Percentiles rank a stretch among this genome's conserved stretches.
phyloP scores from a whole-genome alignment of 2,888 invertebrate genomes.

The Corbicula japonica region DNA sequence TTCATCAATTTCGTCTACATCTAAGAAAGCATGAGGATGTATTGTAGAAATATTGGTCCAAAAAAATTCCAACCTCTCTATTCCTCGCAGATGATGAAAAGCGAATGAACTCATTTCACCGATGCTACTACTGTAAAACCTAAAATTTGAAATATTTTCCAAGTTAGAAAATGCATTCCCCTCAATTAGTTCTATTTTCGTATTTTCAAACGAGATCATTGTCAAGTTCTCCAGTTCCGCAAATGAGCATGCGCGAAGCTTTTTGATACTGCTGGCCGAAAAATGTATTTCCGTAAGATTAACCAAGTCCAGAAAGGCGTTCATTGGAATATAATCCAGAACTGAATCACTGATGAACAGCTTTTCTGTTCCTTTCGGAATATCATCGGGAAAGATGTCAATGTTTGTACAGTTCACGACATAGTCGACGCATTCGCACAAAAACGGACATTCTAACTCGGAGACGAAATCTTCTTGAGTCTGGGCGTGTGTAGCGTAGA shows the following conservation, averaged over 20 bases:
- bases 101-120: slow-evolving; percentile 45
- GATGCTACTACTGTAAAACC: slow-evolving; percentile 27
- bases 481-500: too few species aligned
- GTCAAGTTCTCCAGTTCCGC: slow-evolving; percentile 48
- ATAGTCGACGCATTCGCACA: slow-evolving; percentile 43
- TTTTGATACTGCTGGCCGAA: slow-evolving; percentile 15
- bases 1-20: slow-evolving; percentile 29
- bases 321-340: slow-evolving; percentile 38
- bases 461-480: too few species aligned
- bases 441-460: slow-evolving; percentile 47
- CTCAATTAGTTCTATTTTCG: slow-evolving; percentile 36
- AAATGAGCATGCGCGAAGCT: slow-evolving; percentile 55
- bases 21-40: slow-evolving; percentile 42
- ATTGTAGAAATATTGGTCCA: slow-evolving; percentile 32
- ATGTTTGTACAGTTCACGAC: slow-evolving; percentile 33
- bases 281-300: slow-evolving; percentile 37
- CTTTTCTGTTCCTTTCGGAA: slow-evolving; percentile 41
- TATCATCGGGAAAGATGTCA: slow-evolving; percentile 38
- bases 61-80: slow-evolving; percentile 22
- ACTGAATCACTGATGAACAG: slow-evolving; percentile 39
- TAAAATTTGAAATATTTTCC: slow-evolving; percentile 32
- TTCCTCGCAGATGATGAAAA: slow-evolving; percentile 44
- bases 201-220: slow-evolving; percentile 34
- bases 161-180: slow-evolving; percentile 62
- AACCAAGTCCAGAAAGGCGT: slow-evolving; percentile 39